These are phyloP conservation scores for Poeciliopsis gracilis DNA, from an alignment of 2,797 vertebrate genomes.

Conservation along the genomic window DNA sequence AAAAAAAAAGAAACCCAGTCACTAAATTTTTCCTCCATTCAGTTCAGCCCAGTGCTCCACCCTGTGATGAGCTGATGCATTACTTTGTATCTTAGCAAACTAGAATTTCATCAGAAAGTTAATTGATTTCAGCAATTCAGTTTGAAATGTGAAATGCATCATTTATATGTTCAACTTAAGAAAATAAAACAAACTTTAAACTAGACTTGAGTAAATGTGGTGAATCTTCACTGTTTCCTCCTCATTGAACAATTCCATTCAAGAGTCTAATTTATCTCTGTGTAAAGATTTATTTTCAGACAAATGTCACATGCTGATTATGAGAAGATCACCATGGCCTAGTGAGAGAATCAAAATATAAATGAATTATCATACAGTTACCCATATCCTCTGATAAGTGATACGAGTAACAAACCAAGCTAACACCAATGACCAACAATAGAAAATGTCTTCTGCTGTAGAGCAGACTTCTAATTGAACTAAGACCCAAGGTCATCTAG, in stretches of 20 bases:
- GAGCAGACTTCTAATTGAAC: background rate
- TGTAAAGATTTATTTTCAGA: background rate
- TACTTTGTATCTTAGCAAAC: background rate
- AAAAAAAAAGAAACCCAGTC: background rate
- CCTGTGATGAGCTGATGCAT: background rate
- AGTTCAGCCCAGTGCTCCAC: background rate
- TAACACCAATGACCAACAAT: background rate
- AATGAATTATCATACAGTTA: background rate
- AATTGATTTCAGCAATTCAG: background rate
- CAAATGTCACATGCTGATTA: background rate
- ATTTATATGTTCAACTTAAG: background rate
- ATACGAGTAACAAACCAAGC: background rate
- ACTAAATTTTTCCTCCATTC: background rate
- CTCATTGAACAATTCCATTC: background rate
- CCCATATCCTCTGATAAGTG: background rate
- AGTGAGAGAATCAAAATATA: background rate
- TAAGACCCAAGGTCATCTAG: background rate
- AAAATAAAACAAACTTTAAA: background rate
- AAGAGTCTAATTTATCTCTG: background rate
- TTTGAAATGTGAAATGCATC: background rate
- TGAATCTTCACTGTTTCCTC: background rate
- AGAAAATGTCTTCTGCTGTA: background rate
- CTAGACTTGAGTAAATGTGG: background rate
- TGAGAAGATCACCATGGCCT: background rate
- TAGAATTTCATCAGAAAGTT: background rate